Evolutionary conservation across 2,888 invertebrate genomes (phyloP).

Genomic region (Scaptomyza polygonia): DNA sequence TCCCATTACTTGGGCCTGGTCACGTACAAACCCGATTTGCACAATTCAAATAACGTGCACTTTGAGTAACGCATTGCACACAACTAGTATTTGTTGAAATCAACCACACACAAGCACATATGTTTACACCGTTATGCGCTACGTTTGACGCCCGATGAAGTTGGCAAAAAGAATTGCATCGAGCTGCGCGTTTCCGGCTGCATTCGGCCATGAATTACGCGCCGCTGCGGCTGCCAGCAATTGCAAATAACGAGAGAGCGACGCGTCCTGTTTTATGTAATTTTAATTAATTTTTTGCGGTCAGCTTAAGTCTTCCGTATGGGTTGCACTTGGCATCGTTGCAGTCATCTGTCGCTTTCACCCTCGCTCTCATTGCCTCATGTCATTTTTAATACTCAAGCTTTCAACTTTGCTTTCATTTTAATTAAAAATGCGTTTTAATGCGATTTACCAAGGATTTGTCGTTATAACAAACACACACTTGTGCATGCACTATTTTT

Average conservation of each 20-base stretch:
- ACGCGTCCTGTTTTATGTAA: constrained; percentile 50
- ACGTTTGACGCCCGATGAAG: constrained; percentile 52
- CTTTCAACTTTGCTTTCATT: constrained; percentile 73
- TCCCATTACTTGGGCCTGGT: constrained; percentile 34
- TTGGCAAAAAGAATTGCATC: constrained; percentile 35
- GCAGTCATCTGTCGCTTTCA: constrained; percentile 9
- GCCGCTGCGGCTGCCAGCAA: constrained; percentile 24
- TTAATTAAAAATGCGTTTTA: constrained; percentile 77
- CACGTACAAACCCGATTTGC: constrained; percentile 80
- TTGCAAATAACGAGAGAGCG: constrained; percentile 11
- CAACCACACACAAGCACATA: constrained; percentile 32
- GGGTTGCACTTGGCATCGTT: constrained; percentile 34
- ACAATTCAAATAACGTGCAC: constrained; percentile 76
- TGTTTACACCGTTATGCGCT: constrained; percentile 41
- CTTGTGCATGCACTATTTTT: constrained; percentile 8
- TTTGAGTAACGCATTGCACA: constrained; percentile 58
- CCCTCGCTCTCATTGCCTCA: constrained; percentile 1
- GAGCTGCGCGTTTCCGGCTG: constrained; percentile 11
- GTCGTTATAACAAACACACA: constrained; percentile 13
- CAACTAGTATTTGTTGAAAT: constrained; percentile 61
- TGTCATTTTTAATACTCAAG: constrained; percentile 56
- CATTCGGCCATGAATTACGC: constrained; percentile 56
- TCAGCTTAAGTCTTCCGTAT: constrained; percentile 64
- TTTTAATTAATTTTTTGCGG: constrained; percentile 80
- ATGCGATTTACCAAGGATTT: constrained; percentile 65